Percentiles rank a stretch among this genome's conserved stretches.
These are phyloP conservation scores for Meiosimyza platycephala DNA, from an alignment of 2,888 invertebrate species.

Conservation along the genomic window DNA sequence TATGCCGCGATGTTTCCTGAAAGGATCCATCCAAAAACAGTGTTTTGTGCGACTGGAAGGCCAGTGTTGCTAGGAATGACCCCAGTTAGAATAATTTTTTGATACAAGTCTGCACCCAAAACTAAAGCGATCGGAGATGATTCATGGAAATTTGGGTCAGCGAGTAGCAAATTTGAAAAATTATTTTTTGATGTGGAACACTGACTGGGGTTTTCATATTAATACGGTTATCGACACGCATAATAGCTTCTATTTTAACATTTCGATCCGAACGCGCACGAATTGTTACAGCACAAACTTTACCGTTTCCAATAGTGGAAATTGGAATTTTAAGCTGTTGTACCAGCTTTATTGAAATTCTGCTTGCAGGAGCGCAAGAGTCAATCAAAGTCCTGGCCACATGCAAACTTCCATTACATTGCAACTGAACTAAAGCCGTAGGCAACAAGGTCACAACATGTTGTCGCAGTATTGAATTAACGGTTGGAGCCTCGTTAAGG, in stretches of 20 bases:
- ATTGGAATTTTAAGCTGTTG: too few relatives aligned
- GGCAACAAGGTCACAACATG: neutral
- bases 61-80: slow-evolving; percentile 6
- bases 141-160: neutral
- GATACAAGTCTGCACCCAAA: neutral
- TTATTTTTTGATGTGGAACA: neutral
- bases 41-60: slow-evolving; percentile 10
- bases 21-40: neutral
- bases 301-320: neutral
- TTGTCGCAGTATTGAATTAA: too few relatives aligned
- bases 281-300: neutral
- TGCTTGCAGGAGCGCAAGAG: neutral
- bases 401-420: neutral
- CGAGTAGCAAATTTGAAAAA: neutral
- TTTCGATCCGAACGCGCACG: neutral
- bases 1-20: too few relatives aligned
- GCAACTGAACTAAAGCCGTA: neutral
- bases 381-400: neutral
- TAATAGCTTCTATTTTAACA: neutral
- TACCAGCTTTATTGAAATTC: neutral
- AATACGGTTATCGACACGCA: neutral
- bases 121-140: neutral
- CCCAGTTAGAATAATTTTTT: neutral
- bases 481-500: too few relatives aligned
- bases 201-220: neutral